These are phyloP conservation scores for Drusus annulatus DNA, from an alignment of 1,140 invertebrate genomes.

Conservation along the genomic window DNA sequence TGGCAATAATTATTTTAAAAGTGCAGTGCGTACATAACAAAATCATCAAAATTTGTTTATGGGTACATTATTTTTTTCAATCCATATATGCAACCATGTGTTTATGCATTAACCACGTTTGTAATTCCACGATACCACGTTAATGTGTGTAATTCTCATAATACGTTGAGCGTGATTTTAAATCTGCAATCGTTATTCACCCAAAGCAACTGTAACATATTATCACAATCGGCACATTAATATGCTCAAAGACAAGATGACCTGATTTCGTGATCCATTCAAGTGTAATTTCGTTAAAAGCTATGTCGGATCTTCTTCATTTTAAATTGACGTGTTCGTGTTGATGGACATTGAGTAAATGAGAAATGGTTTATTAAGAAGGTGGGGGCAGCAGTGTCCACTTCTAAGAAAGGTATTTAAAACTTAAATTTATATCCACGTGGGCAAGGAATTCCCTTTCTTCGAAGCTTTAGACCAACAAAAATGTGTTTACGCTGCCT, in stretches of 20 bases:
- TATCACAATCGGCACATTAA: constrained; percentile 7
- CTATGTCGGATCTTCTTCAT: constrained; percentile 1
- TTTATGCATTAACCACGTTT: too few relatives aligned
- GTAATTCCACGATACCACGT: background rate
- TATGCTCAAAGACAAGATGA: background rate
- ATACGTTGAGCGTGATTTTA: constrained; percentile 58
- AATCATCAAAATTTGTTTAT: too few relatives aligned
- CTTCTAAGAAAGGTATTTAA: background rate
- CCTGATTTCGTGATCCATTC: background rate
- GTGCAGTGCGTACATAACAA: too few relatives aligned
- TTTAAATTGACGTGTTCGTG: background rate
- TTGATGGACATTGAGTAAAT: constrained; percentile 7
- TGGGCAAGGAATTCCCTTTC: background rate
- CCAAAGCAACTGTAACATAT: background rate
- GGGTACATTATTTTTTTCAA: too few relatives aligned
- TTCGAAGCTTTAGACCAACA: too few relatives aligned
- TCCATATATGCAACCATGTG: too few relatives aligned
- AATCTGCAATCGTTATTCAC: constrained; percentile 52
- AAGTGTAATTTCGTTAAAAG: background rate
- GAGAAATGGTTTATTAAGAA: background rate
- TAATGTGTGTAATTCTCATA: constrained; percentile 40
- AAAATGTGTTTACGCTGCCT: too few relatives aligned
- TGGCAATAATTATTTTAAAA: too few relatives aligned
- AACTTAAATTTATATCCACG: background rate
- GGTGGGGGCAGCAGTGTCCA: constrained; percentile 6